Evolutionary conservation across 2,113 vertebrate species (phyloP), one percentile per base, ranked within the genome.

Genomic region (Coreoperca whiteheadi): DNA sequence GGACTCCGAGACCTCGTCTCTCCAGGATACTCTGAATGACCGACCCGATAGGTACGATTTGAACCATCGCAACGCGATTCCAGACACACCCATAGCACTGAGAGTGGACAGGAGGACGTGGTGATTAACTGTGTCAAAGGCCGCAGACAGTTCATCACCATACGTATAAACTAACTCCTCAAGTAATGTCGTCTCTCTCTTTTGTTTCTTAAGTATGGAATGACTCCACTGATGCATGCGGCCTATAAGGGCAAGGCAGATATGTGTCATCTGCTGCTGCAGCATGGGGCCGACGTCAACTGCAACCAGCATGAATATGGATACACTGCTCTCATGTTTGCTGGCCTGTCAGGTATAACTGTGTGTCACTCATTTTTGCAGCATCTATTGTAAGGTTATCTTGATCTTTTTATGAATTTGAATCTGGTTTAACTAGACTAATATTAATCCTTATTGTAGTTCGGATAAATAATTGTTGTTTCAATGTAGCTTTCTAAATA

Each of bases 211-310:
- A 74, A 99, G 98, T 96, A 97, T 72, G 98, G 98, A 64, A 99
- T 99, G 98, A 99, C 97, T 23, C 97, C 97, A 23, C 95, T 99
- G 84, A 99, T 99, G 97, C 97, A 99, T 0, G 97, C 97, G 5
- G 97, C 97, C 0, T 99, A 98, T 88, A 98, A 98, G 91, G 97
- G 96, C 25, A 97, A 97, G 74, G 94, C 95, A 2, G 97, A 98
- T 11, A 95, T 99, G 95, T 99, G 98, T 91, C 94, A 88, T 57
- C 88, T 99, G 82, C 96, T 99, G 21, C 86, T 99, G 84, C 96
- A 96, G 50, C 97, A 97, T 0, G 98, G 97, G 37, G 98, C 97
- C 3, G 96, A 99, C 8, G 97, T 98, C 0, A 99, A 98, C 90
- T 97, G 97, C 89, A 98, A 98, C 12, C 96, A 98, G 21, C 98